A percentile compares a stretch with the other conserved stretches of the same genome.
Conservation (phyloP, 2,888 invertebrate genomes). For the Diabrotica balteata region DNA sequence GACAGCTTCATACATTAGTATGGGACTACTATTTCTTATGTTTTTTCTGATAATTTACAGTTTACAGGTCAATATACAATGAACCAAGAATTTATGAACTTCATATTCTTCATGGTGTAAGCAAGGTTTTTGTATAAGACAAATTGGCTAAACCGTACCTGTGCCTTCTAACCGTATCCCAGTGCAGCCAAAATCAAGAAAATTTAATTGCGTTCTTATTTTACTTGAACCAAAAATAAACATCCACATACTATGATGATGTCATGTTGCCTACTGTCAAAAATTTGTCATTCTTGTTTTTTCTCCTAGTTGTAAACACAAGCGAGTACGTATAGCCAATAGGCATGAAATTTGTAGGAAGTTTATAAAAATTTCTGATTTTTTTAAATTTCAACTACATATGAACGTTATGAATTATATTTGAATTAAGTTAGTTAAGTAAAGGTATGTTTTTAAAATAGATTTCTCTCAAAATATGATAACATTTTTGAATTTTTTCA, state of each 20-base stretch:
- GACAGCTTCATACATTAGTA: too few species aligned
- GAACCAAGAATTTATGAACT: too few species aligned
- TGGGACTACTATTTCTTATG: too few species aligned
- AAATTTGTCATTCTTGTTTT: conserved; percentile 1
- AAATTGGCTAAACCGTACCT: not conserved
- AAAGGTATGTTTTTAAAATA: not conserved
- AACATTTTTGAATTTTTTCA: conserved; percentile 5
- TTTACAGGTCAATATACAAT: too few species aligned
- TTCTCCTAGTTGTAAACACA: conserved; percentile 15
- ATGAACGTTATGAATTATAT: conserved; percentile 6
- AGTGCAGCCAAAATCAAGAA: too few species aligned
- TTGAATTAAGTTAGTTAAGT: conserved; percentile 1
- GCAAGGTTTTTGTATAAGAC: not conserved
- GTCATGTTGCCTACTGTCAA: too few species aligned
- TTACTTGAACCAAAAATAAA: too few species aligned
- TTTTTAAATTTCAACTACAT: conserved; percentile 15
- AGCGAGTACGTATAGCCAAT: conserved; percentile 20
- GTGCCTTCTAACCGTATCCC: too few species aligned
- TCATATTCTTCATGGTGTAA: too few species aligned
- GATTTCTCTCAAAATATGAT: not conserved
- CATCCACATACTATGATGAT: too few species aligned
- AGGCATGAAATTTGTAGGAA: conserved; percentile 19
- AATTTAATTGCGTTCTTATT: too few species aligned
- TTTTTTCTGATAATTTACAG: too few species aligned
- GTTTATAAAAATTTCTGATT: conserved; percentile 15